Evolutionary conservation across 2,888 invertebrate species (phyloP).

Genomic region (Eupeodes luniger): DNA sequence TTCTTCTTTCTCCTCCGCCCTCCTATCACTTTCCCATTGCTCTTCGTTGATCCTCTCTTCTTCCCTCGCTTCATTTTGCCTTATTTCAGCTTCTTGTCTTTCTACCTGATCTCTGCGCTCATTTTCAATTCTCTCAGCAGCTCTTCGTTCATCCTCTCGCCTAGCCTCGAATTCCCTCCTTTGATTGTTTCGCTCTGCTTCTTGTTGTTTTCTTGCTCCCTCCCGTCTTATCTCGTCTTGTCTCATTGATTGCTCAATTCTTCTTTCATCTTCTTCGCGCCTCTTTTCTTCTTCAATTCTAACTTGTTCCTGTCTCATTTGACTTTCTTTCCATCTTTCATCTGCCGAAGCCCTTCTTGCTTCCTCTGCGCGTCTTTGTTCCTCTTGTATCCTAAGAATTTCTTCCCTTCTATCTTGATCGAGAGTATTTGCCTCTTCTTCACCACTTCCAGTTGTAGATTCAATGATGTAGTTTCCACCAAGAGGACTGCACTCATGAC

Average conservation of each 20-base stretch:
- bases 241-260: background rate
- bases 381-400: slow-evolving; percentile 7
- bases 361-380: slow-evolving; percentile 25
- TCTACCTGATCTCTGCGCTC: slow-evolving; percentile 15
- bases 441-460: slow-evolving; percentile 7
- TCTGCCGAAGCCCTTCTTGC: background rate
- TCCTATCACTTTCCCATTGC: slow-evolving; percentile 18
- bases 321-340: background rate
- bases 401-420: slow-evolving; percentile 13
- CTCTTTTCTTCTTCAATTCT: slow-evolving; percentile 17
- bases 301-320: slow-evolving; percentile 5
- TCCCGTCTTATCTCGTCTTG: slow-evolving; percentile 8
- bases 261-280: slow-evolving; percentile 2
- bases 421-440: background rate
- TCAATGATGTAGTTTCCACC: slow-evolving; percentile 58
- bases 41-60: slow-evolving; percentile 14
- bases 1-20: slow-evolving; percentile 16
- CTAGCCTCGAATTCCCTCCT: slow-evolving; percentile 24
- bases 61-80: slow-evolving; percentile 36
- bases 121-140: slow-evolving; percentile 18
- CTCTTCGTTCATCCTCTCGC: slow-evolving; percentile 8
- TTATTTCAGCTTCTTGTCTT: background rate
- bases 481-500: slow-evolving; percentile 87
- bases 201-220: slow-evolving; percentile 23
- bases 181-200: slow-evolving; percentile 18